A percentile compares a stretch with the other conserved stretches of the same genome.
Evolutionary conservation across 2,888 invertebrate genomes (phyloP).

Genomic region (Lutraria lutraria): DNA sequence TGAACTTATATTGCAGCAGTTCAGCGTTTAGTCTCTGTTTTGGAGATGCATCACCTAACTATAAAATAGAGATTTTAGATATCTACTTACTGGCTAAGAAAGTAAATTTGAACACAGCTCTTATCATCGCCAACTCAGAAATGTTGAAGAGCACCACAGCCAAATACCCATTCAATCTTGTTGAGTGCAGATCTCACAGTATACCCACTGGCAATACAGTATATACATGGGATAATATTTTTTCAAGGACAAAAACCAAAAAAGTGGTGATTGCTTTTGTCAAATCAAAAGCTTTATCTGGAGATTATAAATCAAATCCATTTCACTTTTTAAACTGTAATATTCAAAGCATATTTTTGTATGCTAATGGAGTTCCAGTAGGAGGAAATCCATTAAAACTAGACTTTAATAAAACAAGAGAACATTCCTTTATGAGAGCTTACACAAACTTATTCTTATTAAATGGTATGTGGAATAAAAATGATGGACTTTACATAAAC

Average conservation of each 20-base stretch:
- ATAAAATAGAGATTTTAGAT: constrained; percentile 54
- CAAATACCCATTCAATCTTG: constrained; percentile 45
- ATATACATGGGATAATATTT: constrained; percentile 59
- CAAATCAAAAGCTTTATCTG: constrained; percentile 47
- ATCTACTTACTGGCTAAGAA: not conserved
- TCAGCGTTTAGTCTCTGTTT: constrained; percentile 60
- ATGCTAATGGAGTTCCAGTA: constrained; percentile 35
- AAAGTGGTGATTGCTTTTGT: constrained; percentile 54
- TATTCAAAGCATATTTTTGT: constrained; percentile 24
- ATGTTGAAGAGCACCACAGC: constrained; percentile 30
- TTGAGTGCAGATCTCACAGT: constrained; percentile 39
- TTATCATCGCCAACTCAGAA: not conserved
- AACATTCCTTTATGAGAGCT: constrained; percentile 43
- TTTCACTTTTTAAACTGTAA: constrained; percentile 31
- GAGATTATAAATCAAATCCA: constrained; percentile 50
- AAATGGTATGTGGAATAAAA: constrained; percentile 49
- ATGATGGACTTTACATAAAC: constrained; percentile 53
- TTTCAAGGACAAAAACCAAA: constrained; percentile 46
- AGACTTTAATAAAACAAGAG: constrained; percentile 45
- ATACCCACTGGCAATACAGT: constrained; percentile 44
- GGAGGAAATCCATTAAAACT: constrained; percentile 34
- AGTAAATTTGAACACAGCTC: not conserved
- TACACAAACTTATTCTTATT: constrained; percentile 54
- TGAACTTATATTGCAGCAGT: constrained; percentile 62
- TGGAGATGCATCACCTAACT: constrained; percentile 52